Evolutionary conservation across 2,888 invertebrate species (phyloP), one percentile per base, ranked within the genome.

Genomic region (Cancer borealis): DNA sequence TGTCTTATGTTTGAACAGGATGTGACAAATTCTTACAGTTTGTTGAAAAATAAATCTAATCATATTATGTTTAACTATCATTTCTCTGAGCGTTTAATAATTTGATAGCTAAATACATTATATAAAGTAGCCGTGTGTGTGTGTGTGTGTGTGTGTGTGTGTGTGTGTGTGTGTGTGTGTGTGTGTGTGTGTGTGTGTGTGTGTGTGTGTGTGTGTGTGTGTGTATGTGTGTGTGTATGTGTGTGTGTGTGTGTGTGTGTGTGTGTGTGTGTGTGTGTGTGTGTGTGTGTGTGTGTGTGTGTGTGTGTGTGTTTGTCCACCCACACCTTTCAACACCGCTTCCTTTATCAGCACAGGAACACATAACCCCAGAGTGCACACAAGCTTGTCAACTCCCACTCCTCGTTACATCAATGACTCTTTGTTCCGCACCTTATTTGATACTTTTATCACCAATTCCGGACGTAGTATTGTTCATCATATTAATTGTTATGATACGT

Each of bases 271-370:
- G 73, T n/a, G 26, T n/a, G 73, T 26, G 73, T n/a, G 73, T n/a
- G 73, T n/a, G 26, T n/a, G 73, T 26, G 73, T n/a, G 73, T n/a
- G 73, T n/a, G 26, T n/a, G 73, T n/a, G 73, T n/a, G 73, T 10
- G 73, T n/a, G 73, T n/a, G 73, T 10, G 73, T n/a, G 26, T 3
- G 73, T n/a, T 5, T 73, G n/a, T n/a, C 26, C 73, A 73, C 73
- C 73, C 66, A 54, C 54, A 12, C 54, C 54, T 54, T 14, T 39
- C 21, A 60, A 5, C 21, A 26, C 73, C 10, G 73, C 26, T n/a
- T 73, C 73, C 26, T 73, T 73, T 73, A 73, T 73, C n/a, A 73
- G 26, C 73, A 73, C 73, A 73, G 73, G 73, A 73, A 26, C 26
- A 26, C 26, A 73, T 26, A 12, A 26, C 73, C 66, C 66, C 66